Percentiles rank a stretch among this genome's conserved stretches.
These are phyloP conservation scores for Athalia cordata DNA, from an alignment of 2,888 invertebrate species.

Conservation along the genomic window DNA sequence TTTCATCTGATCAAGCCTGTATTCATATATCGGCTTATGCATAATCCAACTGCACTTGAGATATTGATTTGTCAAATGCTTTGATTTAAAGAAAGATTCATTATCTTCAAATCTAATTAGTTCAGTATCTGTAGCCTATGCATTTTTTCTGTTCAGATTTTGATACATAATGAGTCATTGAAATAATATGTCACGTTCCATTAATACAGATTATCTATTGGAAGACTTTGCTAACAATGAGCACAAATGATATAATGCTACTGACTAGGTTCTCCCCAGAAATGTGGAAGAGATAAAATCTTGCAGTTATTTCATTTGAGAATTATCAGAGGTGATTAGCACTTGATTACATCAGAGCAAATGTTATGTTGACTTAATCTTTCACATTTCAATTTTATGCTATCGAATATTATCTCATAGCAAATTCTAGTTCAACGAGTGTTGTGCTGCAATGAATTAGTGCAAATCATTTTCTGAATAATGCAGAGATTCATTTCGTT, in stretches of 20 bases:
- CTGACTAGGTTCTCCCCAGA: background rate
- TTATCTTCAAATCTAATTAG: background rate
- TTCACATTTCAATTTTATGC: background rate
- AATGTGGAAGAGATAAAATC: background rate
- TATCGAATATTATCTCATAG: background rate
- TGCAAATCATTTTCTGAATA: background rate
- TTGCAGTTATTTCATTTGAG: background rate
- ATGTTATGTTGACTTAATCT: background rate
- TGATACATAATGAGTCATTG: slow-evolving; percentile 3
- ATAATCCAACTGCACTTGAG: no score
- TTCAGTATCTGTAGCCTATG: background rate
- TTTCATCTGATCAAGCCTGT: no score
- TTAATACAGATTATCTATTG: background rate
- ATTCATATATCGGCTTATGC: no score
- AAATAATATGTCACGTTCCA: background rate
- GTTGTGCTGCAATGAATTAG: background rate
- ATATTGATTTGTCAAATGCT: no score
- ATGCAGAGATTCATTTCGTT: no score
- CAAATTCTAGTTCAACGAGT: background rate
- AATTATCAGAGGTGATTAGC: background rate
- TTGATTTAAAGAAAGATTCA: no score
- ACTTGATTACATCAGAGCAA: background rate
- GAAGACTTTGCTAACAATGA: background rate
- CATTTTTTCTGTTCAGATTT: background rate
- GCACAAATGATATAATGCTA: background rate